Evolutionary conservation across 2,113 vertebrate genomes (phyloP), one percentile per base, ranked within the genome.

Genomic region (Ceyx melanurus): DNA sequence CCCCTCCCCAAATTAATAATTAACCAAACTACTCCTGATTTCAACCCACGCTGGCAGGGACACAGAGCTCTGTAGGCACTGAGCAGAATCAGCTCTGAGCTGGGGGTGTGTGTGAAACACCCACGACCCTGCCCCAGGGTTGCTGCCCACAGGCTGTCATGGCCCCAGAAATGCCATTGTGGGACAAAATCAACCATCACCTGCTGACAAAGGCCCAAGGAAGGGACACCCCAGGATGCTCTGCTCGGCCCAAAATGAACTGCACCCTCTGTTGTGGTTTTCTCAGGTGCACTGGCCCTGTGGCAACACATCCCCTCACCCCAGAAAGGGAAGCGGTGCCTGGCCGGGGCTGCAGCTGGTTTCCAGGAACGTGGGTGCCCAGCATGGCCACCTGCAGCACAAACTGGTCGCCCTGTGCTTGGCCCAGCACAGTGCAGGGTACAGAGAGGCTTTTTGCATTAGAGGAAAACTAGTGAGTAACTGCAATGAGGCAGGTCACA

Each of bases 321-420:
- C 50, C 73, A 16, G 26, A 43, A 37, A 70, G 42, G 42, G 82
- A 68, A 75, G 75, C 5, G 0, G 68, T 1, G 1, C 46, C 62
- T 7, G 0, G 48, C 5, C 2, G 1, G 54, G 60, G 60, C 53
- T 35, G 4, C 74, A 61, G 67, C 75, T 86, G 88, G 14, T 35
- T 61, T 54, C 60, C 60, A 60, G 60, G 45, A 54, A 53, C 3
- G 0, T 1, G 0, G 16, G 48, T 6, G 42, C 28, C 0, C 0
- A 6, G 7, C 9, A 2, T 3, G 0, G 61, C 35, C 6, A 1
- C 14, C 53, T 2, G 0, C 3, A 16, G 22, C 4, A 8, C n/a
- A 13, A 15, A 72, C 7, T 0, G 13, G 50, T 17, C 51, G 12
- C 18, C 28, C 42, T 8, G 11, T 0, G 10, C 35, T 57, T 4